Conservation (phyloP, 2,888 invertebrate genomes). For the Bellardia bayeri region DNA sequence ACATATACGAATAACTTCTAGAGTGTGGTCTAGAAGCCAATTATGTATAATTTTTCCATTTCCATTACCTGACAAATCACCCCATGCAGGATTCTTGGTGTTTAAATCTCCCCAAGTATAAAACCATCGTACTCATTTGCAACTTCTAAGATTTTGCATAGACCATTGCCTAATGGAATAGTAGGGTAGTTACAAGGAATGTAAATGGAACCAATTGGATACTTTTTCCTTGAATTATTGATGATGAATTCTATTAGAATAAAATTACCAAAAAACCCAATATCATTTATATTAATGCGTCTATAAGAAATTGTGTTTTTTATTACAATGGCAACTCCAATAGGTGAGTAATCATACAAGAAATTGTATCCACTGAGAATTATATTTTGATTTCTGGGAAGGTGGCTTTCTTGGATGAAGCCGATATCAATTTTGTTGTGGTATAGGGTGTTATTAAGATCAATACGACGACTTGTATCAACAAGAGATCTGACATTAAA, state of each 20-base stretch:
- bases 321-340: constrained; percentile 2
- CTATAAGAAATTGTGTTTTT: constrained; percentile 8
- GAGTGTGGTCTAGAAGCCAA: too few relatives aligned
- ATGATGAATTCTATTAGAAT: neutral
- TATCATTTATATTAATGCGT: neutral
- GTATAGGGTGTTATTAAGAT: neutral
- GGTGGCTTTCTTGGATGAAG: constrained; percentile 24
- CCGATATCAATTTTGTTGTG: neutral
- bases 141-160: too few relatives aligned
- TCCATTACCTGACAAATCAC: neutral
- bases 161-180: too few relatives aligned
- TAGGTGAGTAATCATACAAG: neutral
- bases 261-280: neutral
- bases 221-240: neutral
- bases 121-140: neutral
- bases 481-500: constrained; percentile 21
- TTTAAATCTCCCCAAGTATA: constrained; percentile 29
- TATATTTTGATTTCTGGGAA: neutral
- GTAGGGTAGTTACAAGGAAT: neutral
- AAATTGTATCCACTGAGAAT: constrained; percentile 11
- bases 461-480: neutral
- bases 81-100: neutral
- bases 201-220: neutral
- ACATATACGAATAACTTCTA: too few relatives aligned
- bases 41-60: too few relatives aligned